A percentile compares a stretch with the other conserved stretches of the same genome.
Conservation (phyloP, 2,797 vertebrate genomes). For the Pyrocephalus nanus region DNA sequence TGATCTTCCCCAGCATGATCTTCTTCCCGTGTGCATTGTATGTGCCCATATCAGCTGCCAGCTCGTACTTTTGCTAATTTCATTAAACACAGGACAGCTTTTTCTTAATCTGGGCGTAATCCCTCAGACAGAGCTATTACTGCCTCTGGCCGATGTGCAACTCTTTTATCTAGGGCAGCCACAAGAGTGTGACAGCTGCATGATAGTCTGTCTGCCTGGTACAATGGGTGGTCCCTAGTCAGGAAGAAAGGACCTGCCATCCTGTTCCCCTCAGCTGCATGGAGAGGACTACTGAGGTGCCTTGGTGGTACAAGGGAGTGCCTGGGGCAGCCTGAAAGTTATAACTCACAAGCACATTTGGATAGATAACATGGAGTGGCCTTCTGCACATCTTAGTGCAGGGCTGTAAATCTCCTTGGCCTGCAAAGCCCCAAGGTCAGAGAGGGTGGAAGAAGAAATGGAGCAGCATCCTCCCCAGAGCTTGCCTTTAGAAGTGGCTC, state of each 20-base stretch:
- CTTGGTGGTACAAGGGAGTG: not conserved
- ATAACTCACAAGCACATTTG: not conserved
- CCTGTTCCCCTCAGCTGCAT: not conserved
- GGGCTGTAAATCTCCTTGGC: not conserved
- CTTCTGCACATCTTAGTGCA: not conserved
- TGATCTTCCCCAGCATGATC: not conserved
- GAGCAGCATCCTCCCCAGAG: not conserved
- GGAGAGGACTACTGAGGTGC: rapidly evolving
- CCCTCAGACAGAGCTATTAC: not conserved
- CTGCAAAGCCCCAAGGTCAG: not conserved
- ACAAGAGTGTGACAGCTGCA: not conserved
- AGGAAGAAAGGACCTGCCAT: not conserved
- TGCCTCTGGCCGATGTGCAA: not conserved
- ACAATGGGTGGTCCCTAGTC: rapidly evolving
- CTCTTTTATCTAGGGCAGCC: not conserved
- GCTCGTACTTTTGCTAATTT: not conserved
- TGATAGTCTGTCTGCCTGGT: not conserved
- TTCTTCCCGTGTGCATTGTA: not conserved
- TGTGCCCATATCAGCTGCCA: not conserved
- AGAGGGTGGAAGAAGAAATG: not conserved
- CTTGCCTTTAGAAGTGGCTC: not conserved
- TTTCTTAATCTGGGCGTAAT: not conserved
- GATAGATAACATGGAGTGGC: not conserved
- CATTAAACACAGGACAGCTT: not conserved
- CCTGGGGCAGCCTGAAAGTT: not conserved